These are phyloP conservation scores for Scaptomyza montana DNA, from an alignment of 1,140 invertebrate species.

Conservation along the genomic window DNA sequence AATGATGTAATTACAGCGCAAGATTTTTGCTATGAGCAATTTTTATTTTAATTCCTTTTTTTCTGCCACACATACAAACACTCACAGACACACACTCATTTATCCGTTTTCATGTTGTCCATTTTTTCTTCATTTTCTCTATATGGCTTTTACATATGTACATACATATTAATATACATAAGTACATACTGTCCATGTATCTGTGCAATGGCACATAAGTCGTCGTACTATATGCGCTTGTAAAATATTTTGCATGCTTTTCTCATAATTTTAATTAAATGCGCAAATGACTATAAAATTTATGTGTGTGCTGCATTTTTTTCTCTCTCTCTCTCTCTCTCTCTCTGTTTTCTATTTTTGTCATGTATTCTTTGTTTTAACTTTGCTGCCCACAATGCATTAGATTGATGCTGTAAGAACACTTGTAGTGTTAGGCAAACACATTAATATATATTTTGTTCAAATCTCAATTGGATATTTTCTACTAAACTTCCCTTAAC, in stretches of 20 bases:
- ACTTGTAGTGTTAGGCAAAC: too few relatives aligned
- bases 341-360: background rate
- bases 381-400: constrained; percentile 31
- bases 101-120: constrained; percentile 48
- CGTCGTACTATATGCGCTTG: constrained; percentile 46
- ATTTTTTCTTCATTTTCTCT: constrained; percentile 22
- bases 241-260: constrained; percentile 77
- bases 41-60: constrained; percentile 81
- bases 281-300: constrained; percentile 74
- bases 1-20: constrained; percentile 82
- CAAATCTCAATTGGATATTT: too few relatives aligned
- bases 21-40: constrained; percentile 82
- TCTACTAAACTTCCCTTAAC: too few relatives aligned
- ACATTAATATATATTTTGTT: too few relatives aligned
- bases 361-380: constrained; percentile 3
- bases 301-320: constrained; percentile 53
- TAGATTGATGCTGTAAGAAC: constrained; percentile 33
- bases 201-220: constrained; percentile 33
- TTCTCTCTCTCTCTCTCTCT: background rate
- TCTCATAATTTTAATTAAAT: constrained; percentile 81
- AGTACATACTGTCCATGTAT: background rate
- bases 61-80: constrained; percentile 9
- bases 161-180: constrained; percentile 23
- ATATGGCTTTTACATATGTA: constrained; percentile 18
- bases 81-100: constrained; percentile 42